Evolutionary conservation across 64 coral and sea anemone species (phyloP).

Genomic region (Montipora capricornis): DNA sequence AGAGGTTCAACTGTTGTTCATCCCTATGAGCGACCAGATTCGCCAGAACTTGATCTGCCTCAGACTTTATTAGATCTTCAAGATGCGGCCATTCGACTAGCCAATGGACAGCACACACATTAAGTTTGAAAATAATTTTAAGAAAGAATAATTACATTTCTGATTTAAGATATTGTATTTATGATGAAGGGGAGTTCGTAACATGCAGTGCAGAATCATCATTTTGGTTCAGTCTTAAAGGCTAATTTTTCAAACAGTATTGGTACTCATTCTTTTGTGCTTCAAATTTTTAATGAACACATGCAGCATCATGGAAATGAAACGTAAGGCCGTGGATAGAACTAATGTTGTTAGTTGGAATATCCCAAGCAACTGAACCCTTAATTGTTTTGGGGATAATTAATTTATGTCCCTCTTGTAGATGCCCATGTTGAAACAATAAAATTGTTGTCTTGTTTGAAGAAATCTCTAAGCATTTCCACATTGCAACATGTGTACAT

Average conservation of each 20-base stretch:
- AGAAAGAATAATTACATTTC: no score
- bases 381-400: background rate
- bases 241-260: background rate
- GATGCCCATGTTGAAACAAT: background rate
- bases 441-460: background rate
- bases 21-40: conserved; percentile 76
- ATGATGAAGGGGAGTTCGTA: background rate
- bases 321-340: no score
- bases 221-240: background rate
- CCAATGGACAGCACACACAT: conserved; percentile 12
- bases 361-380: background rate
- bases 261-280: no score
- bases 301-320: no score
- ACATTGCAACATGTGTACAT: no score
- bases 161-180: no score
- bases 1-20: conserved; percentile 13
- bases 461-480: no score
- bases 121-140: background rate
- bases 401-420: background rate
- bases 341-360: background rate
- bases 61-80: conserved; percentile 86
- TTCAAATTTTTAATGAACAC: no score
- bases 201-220: background rate
- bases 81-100: conserved; percentile 68
- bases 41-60: conserved; percentile 80